Evolutionary conservation across 92 coral and sea anemone genomes (phyloP).

Genomic region (Isaurus tuberculatus): DNA sequence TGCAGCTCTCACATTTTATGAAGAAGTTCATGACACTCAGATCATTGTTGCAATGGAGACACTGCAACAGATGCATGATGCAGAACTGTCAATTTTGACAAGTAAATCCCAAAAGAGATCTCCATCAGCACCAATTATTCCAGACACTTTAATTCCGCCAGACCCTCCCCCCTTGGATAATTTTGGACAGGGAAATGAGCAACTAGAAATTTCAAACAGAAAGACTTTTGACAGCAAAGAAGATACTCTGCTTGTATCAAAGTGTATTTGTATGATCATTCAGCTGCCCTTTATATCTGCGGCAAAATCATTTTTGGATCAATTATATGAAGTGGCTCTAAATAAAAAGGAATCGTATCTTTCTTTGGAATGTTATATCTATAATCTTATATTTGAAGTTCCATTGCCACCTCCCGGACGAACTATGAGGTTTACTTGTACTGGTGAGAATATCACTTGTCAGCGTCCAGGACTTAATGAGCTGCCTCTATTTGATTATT

Average conservation of each 20-base stretch:
- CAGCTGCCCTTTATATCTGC: slow-evolving; percentile 93
- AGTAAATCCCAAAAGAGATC: slow-evolving; percentile 76
- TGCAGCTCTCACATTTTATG: slow-evolving; percentile 87
- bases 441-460: slow-evolving; percentile 74
- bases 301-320: slow-evolving; percentile 74
- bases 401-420: slow-evolving; percentile 97
- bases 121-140: slow-evolving; percentile 61
- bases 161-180: slow-evolving; percentile 51
- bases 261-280: slow-evolving; percentile 81
- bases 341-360: slow-evolving; percentile 66
- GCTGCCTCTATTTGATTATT: slow-evolving; percentile 96
- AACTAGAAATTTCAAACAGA: slow-evolving; percentile 57
- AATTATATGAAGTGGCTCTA: slow-evolving; percentile 72
- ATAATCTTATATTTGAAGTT: slow-evolving; percentile 91
- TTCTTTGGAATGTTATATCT: slow-evolving; percentile 89
- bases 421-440: slow-evolving; percentile 90
- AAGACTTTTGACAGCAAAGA: slow-evolving; percentile 68
- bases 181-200: slow-evolving; percentile 15
- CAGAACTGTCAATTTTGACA: slow-evolving; percentile 77
- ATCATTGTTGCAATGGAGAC: slow-evolving; percentile 92
- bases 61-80: slow-evolving; percentile 93
- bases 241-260: slow-evolving; percentile 85
- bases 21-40: slow-evolving; percentile 79
- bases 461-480: slow-evolving; percentile 96
- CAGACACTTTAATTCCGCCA: slow-evolving; percentile 50